Conservation (phyloP, 2,888 invertebrate species). For the Calephelis perditalis region DNA sequence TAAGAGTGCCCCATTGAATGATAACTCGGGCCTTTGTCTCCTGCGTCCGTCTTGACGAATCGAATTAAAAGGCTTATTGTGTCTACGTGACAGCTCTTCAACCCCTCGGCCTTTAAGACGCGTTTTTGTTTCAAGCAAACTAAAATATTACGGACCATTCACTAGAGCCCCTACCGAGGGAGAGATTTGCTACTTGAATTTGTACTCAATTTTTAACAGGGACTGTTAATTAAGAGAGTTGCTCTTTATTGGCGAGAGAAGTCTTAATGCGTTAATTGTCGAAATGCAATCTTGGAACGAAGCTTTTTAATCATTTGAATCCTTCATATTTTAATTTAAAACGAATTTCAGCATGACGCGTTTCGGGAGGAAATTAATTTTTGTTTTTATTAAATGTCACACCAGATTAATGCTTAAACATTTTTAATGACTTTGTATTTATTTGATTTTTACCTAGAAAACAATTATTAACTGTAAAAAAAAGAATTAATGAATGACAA, state of each 20-base stretch:
- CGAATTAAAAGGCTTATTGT: constrained; percentile 79
- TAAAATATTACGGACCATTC: constrained; percentile 77
- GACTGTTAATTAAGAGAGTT: constrained; percentile 73
- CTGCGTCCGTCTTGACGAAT: constrained; percentile 75
- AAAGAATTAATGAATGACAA: too few relatives aligned
- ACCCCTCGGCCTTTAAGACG: constrained; percentile 50
- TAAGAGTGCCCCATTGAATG: constrained; percentile 78
- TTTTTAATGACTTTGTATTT: background rate
- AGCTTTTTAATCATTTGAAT: constrained; percentile 69
- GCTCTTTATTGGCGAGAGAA: constrained; percentile 72
- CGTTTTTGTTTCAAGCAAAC: constrained; percentile 75
- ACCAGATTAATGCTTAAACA: constrained; percentile 1
- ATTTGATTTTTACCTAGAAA: too few relatives aligned
- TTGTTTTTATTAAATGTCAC: constrained; percentile 24
- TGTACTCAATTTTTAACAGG: constrained; percentile 78
- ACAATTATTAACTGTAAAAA: too few relatives aligned
- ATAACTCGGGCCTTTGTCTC: constrained; percentile 75
- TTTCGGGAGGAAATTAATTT: constrained; percentile 46
- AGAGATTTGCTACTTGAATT: constrained; percentile 72
- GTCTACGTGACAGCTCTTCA: constrained; percentile 72
- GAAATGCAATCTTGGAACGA: constrained; percentile 73
- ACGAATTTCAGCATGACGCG: constrained; percentile 43
- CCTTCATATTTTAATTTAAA: constrained; percentile 68
- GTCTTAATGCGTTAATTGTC: constrained; percentile 77
- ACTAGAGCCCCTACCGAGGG: constrained; percentile 56